These are phyloP conservation scores for Caenorhabditis angaria DNA, from an alignment of 2,888 invertebrate genomes.

Conservation along the genomic window DNA sequence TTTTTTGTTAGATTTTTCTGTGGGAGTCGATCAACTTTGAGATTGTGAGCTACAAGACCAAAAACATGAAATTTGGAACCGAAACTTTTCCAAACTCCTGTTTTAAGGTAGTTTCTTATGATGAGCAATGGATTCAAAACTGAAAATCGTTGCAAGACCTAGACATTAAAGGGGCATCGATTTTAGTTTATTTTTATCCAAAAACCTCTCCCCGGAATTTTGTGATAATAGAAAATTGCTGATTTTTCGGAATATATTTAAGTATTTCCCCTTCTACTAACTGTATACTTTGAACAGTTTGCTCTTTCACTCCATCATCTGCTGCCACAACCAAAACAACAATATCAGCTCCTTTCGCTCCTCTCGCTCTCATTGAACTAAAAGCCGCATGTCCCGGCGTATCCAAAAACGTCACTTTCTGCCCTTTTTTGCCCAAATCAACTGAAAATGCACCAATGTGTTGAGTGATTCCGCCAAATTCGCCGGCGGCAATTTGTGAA, in stretches of 20 bases:
- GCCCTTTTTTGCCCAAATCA: conserved; percentile 27
- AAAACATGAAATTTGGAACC: too few relatives aligned
- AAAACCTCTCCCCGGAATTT: background rate
- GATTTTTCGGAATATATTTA: background rate
- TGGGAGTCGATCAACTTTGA: too few relatives aligned
- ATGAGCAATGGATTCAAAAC: too few relatives aligned
- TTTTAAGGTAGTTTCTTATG: too few relatives aligned
- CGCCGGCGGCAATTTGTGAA: conserved; percentile 85
- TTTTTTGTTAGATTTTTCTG: too few relatives aligned
- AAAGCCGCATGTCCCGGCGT: conserved; percentile 99
- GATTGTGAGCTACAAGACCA: too few relatives aligned
- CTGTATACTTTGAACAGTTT: conserved; percentile 88
- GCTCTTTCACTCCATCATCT: conserved; percentile 96
- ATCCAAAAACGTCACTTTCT: conserved; percentile 87
- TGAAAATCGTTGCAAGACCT: too few relatives aligned
- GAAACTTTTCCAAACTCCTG: too few relatives aligned
- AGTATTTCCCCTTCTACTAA: conserved; percentile 18
- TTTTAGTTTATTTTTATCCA: background rate
- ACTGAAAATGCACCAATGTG: conserved; percentile 94
- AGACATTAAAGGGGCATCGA: too few relatives aligned
- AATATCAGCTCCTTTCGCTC: conserved; percentile 93
- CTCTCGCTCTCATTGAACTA: conserved; percentile 88
- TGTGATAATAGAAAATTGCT: background rate
- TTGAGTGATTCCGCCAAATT: conserved; percentile 98
- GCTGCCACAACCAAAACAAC: conserved; percentile 87